A percentile compares a stretch with the other conserved stretches of the same genome.
phyloP scores from a whole-genome alignment of 2,797 vertebrate species.

The Tenualosa thibaudeaui region DNA sequence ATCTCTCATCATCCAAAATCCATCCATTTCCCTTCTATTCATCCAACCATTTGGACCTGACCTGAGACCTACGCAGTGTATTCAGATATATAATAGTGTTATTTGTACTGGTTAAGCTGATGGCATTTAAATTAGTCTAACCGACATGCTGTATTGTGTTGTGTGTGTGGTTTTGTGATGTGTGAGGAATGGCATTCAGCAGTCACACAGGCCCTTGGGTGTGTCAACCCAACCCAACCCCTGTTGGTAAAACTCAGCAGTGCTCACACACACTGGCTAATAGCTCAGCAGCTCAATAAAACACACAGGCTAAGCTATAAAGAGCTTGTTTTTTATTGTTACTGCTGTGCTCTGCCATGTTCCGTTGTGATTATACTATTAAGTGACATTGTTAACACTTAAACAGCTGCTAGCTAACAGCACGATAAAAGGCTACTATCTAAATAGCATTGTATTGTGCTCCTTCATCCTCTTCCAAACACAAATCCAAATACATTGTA shows the following conservation, averaged over 20 bases:
- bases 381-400: not conserved
- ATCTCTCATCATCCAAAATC: not conserved
- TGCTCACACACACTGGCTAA: not conserved
- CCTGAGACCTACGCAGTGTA: no score
- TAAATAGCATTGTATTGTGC: not conserved
- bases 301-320: not conserved
- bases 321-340: not conserved
- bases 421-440: not conserved
- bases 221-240: not conserved
- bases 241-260: not conserved
- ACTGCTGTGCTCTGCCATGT: not conserved
- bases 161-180: slow-evolving; percentile 49
- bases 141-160: not conserved
- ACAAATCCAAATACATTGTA: not conserved
- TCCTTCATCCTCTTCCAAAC: not conserved
- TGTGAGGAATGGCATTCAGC: slow-evolving; percentile 36
- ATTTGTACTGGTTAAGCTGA: not conserved
- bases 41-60: not conserved
- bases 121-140: not conserved
- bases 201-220: not conserved
- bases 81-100: no score
- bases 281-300: not conserved
- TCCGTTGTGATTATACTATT: not conserved
- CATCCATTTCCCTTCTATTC: not conserved
- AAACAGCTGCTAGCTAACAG: not conserved